These are phyloP conservation scores for Alosa sapidissima DNA, from an alignment of 2,797 vertebrate genomes.

Conservation along the genomic window DNA sequence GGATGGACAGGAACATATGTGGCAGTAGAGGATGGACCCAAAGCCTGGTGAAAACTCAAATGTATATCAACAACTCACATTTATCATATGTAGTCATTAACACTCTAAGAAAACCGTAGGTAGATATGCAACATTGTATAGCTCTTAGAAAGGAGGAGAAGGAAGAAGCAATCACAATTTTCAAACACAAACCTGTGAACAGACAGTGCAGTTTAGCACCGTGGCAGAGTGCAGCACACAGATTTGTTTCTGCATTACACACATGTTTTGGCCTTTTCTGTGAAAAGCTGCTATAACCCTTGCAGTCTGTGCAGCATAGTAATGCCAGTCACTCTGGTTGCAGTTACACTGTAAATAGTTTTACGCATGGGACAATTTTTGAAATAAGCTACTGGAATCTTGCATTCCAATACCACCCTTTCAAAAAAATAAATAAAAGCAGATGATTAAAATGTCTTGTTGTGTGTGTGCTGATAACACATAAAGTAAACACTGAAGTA, in stretches of 20 bases:
- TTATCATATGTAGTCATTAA: slow-evolving; percentile 2
- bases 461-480: background rate
- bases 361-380: slow-evolving; percentile 20
- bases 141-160: background rate
- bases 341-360: slow-evolving; percentile 12
- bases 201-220: slow-evolving; percentile 1
- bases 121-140: slow-evolving; percentile 12
- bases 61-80: slow-evolving; percentile 7
- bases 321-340: slow-evolving; percentile 16
- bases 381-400: slow-evolving; percentile 23
- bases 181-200: background rate
- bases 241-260: background rate
- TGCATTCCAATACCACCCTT: slow-evolving; percentile 16
- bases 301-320: background rate
- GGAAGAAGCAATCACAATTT: background rate
- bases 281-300: slow-evolving; percentile 11
- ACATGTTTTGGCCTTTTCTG: slow-evolving; percentile 1
- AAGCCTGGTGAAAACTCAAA: background rate
- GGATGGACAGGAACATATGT: background rate
- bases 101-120: background rate
- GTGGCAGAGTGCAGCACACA: background rate
- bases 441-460: slow-evolving; percentile 5
- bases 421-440: slow-evolving; percentile 17
- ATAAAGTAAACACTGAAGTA: background rate
- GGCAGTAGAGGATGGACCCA: background rate